Base-by-base conservation (phyloP, 2,888 invertebrate genomes). In the Macropis europaea region DNA sequence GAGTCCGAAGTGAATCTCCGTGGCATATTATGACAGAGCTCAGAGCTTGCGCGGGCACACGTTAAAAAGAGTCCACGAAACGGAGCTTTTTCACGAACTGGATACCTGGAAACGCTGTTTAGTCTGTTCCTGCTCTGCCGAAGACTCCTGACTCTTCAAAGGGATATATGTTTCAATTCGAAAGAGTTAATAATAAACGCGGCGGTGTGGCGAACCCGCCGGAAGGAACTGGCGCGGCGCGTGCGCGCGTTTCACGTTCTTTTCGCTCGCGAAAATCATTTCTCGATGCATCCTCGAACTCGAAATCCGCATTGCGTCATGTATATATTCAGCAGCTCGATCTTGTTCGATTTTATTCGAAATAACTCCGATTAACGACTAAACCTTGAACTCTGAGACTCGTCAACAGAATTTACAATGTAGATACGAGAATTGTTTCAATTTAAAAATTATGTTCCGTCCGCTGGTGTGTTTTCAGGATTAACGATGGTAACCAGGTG, bases 91-190 rank as follows among this genome's bases (percentile, higher is more conserved):
- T 68, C 61, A 42, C 63, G 13, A 48, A 43, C 60, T 30, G 76
- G 78, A 64, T 87, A 87, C 87, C 85, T 84, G 82, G 86, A 86
- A 87, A 57, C 68, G 81, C 77, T 87, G 85, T 86, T 87, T 83
- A 82, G 83, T 86, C 84, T 85, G 85, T 87, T 84, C 57, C 64
- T 52, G 48, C 68, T 73, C 63, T 57, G 61, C 36, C 61, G 67
- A 73, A 73, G 74, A 43, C 68, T 47, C 36, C 70, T 43, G n/a
- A n/a, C 60, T 76, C 77, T 76, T 83, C 83, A 83, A 83, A 83
- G 73, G 68, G 66, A 60, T 54, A 53, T 59, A 57, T 63, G 66
- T 73, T 70, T 80, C 78, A 43, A 80, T 81, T 59, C 60, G 71
- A 77, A 71, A 63, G 80, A 71, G 80, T 80, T 80, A 80, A 80